These are phyloP conservation scores for Anodontia alba DNA, from an alignment of 2,888 invertebrate genomes.

Conservation along the genomic window DNA sequence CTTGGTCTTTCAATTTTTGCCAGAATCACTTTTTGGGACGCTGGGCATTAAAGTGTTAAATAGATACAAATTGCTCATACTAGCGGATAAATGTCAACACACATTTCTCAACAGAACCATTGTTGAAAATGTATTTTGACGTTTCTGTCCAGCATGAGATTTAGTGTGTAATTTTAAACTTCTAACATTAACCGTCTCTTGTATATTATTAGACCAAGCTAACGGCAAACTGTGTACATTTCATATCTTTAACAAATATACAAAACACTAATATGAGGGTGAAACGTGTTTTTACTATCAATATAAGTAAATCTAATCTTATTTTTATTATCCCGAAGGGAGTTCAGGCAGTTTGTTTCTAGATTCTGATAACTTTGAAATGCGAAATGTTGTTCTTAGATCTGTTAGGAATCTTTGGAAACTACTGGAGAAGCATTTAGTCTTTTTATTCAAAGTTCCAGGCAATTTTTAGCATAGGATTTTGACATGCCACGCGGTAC, in stretches of 20 bases:
- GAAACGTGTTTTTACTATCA: slow-evolving; percentile 12
- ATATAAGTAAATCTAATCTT: background rate
- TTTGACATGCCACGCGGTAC: background rate
- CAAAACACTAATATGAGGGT: background rate
- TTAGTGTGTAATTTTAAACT: too few relatives aligned
- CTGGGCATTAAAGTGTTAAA: too few relatives aligned
- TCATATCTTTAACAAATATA: slow-evolving; percentile 2
- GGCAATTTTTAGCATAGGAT: background rate
- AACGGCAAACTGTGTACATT: background rate
- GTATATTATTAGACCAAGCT: background rate
- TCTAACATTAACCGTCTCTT: too few relatives aligned
- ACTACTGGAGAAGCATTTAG: background rate
- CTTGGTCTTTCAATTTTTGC: too few relatives aligned
- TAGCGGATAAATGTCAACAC: too few relatives aligned
- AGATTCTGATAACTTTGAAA: slow-evolving; percentile 6
- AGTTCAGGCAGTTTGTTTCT: background rate
- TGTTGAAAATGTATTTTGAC: too few relatives aligned
- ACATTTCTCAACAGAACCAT: too few relatives aligned
- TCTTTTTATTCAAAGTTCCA: background rate
- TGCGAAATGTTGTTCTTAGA: background rate
- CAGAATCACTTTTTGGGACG: too few relatives aligned
- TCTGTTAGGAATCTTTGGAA: background rate
- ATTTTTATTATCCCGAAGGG: background rate
- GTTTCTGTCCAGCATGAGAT: too few relatives aligned
- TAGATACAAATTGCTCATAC: too few relatives aligned